These are phyloP conservation scores for Melitaea cinxia DNA, from an alignment of 1,140 invertebrate species.

Conservation along the genomic window DNA sequence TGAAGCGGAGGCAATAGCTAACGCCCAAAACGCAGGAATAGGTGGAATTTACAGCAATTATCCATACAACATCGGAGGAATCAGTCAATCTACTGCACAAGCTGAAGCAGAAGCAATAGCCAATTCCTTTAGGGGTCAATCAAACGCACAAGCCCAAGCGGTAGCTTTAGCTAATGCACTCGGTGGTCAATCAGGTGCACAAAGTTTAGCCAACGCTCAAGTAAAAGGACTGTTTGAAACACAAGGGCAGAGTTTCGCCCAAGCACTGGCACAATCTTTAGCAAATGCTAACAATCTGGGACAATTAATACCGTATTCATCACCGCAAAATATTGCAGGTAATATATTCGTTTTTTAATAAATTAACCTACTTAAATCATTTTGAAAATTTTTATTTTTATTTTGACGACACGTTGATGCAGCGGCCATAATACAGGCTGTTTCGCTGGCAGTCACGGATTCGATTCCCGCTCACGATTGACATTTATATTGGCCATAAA, in stretches of 20 bases:
- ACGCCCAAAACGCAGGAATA: not conserved
- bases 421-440: too few species aligned
- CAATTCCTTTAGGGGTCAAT: not conserved
- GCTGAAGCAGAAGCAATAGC: slow-evolving; percentile 21
- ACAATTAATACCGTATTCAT: slow-evolving; percentile 3
- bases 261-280: slow-evolving; percentile 8
- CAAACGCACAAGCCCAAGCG: not conserved
- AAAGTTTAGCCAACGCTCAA: slow-evolving; percentile 3
- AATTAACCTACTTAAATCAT: too few species aligned
- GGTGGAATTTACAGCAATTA: not conserved
- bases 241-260: not conserved
- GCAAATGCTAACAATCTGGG: slow-evolving; percentile 4
- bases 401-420: too few species aligned
- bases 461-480: too few species aligned
- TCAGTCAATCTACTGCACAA: slow-evolving; percentile 7
- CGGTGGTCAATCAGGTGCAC: slow-evolving; percentile 11
- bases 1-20: not conserved
- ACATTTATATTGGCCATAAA: too few species aligned
- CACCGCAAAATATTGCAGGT: slow-evolving; percentile 22
- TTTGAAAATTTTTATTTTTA: too few species aligned
- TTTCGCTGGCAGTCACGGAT: too few species aligned
- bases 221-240: slow-evolving; percentile 8
- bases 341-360: too few species aligned
- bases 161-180: not conserved
- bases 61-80: not conserved